Conservation (phyloP, 2,888 invertebrate species). For the Drosophila macrospina region DNA sequence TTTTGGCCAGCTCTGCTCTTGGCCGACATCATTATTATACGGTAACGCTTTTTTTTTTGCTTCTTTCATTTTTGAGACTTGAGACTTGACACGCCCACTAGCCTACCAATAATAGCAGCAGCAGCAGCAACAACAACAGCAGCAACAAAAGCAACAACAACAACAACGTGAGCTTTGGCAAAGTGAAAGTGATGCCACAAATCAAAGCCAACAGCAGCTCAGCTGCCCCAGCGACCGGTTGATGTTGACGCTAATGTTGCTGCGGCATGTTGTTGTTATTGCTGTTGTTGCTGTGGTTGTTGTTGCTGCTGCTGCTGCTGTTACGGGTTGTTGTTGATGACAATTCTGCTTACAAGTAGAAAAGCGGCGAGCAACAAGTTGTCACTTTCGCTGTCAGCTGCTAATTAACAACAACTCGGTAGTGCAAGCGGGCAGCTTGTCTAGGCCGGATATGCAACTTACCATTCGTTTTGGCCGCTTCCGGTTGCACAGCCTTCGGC, state of each 20-base stretch:
- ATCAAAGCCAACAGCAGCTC: slow-evolving; percentile 59
- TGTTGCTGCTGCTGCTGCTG: slow-evolving; percentile 21
- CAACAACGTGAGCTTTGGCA: slow-evolving; percentile 35
- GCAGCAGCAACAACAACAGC: neutral
- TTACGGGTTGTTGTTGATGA: slow-evolving; percentile 23
- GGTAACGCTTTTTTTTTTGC: slow-evolving; percentile 14
- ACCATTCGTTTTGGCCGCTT: slow-evolving; percentile 62
- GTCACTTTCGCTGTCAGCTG: slow-evolving; percentile 46
- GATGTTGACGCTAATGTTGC: slow-evolving; percentile 35
- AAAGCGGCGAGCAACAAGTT: slow-evolving; percentile 1
- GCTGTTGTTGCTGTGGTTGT: slow-evolving; percentile 6
- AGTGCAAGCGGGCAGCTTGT: too few relatives aligned
- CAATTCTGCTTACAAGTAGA: slow-evolving; percentile 47
- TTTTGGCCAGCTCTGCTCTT: slow-evolving; percentile 31
- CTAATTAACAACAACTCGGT: slow-evolving; percentile 36
- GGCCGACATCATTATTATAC: slow-evolving; percentile 50
- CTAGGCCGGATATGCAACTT: slow-evolving; percentile 54
- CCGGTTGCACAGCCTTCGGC: slow-evolving; percentile 47
- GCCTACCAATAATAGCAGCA: slow-evolving; percentile 8
- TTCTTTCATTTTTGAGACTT: too few relatives aligned
- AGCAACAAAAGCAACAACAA: slow-evolving; percentile 10
- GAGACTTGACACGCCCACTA: slow-evolving; percentile 42
- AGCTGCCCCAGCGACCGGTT: slow-evolving; percentile 46
- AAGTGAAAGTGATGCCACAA: slow-evolving; percentile 78
- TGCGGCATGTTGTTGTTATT: slow-evolving; percentile 21